phyloP scores from a whole-genome alignment of 2,113 vertebrate genomes.

The Rhynchomys soricoides region DNA sequence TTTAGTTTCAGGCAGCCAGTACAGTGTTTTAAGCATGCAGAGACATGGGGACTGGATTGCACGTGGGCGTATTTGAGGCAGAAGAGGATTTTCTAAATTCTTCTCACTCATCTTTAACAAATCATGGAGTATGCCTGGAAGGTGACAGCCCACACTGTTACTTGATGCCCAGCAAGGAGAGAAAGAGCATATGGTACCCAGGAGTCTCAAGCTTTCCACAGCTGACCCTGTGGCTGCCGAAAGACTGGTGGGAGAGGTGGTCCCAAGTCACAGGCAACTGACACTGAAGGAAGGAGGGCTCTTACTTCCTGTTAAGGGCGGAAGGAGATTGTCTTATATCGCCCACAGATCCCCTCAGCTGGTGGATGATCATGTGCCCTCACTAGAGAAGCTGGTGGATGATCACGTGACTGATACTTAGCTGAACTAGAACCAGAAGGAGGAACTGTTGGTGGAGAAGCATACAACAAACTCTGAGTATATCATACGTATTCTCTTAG shows the following conservation, averaged over 20 bases:
- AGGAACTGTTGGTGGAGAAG: background rate
- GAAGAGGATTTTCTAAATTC: background rate
- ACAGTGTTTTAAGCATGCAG: background rate
- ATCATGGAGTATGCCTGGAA: background rate
- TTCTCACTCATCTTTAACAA: background rate
- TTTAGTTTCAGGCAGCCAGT: background rate
- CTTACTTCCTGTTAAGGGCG: background rate
- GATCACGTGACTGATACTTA: background rate
- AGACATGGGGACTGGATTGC: background rate
- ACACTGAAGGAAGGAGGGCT: background rate
- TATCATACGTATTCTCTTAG: background rate
- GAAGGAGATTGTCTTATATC: background rate
- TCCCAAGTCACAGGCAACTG: no score
- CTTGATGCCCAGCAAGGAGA: background rate
- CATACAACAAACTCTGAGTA: background rate
- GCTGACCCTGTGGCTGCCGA: background rate
- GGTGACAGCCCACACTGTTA: background rate
- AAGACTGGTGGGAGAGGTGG: background rate
- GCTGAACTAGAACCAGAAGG: background rate
- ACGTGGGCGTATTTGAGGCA: background rate
- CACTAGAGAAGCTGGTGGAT: no score
- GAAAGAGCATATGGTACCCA: background rate
- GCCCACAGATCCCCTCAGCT: background rate
- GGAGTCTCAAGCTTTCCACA: background rate
- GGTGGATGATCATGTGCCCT: background rate